Percentiles rank a stretch among this genome's conserved stretches.
These are phyloP conservation scores for Pollenia angustigena DNA, from an alignment of 2,888 invertebrate genomes.

Conservation along the genomic window DNA sequence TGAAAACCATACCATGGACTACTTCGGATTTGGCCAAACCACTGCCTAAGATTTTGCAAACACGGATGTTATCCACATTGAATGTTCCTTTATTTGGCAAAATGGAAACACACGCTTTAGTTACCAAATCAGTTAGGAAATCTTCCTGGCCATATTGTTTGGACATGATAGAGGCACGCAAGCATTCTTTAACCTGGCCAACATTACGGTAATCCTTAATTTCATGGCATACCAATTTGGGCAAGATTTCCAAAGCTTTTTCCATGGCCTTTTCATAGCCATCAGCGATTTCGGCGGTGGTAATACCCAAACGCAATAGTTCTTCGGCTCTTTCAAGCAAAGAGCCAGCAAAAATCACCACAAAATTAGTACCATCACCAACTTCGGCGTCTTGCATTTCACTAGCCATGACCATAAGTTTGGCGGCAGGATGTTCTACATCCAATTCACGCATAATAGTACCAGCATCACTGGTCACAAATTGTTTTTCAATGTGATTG, in stretches of 20 bases:
- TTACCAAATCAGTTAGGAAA: conserved; percentile 93
- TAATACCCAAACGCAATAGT: conserved; percentile 95
- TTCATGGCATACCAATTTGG: conserved; percentile 90
- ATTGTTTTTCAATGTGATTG: conserved; percentile 99
- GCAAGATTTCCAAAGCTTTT: conserved; percentile 95
- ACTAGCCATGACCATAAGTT: conserved; percentile 96
- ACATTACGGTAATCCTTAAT: conserved; percentile 88
- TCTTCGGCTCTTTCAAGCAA: conserved; percentile 96
- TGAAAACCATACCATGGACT: conserved; percentile 99
- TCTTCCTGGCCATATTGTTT: conserved; percentile 99
- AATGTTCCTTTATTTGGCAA: conserved; percentile 94
- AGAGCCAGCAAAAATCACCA: conserved; percentile 96
- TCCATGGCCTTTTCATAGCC: conserved; percentile 96
- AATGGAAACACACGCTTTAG: conserved; percentile 94
- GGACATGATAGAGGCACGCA: conserved; percentile 95
- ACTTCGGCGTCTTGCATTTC: conserved; percentile 99
- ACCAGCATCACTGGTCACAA: conserved; percentile 99
- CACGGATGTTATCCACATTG: conserved; percentile 98
- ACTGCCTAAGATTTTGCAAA: conserved; percentile 93
- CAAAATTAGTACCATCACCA: conserved; percentile 99
- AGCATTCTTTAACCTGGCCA: conserved; percentile 89
- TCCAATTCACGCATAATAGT: conserved; percentile 98
- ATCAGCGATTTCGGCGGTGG: conserved; percentile 97
- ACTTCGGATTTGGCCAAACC: conserved; percentile 92
- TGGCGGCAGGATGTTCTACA: conserved; percentile 99